These are phyloP conservation scores for Xestobium rufovillosum DNA, from an alignment of 2,888 invertebrate genomes.

Conservation along the genomic window DNA sequence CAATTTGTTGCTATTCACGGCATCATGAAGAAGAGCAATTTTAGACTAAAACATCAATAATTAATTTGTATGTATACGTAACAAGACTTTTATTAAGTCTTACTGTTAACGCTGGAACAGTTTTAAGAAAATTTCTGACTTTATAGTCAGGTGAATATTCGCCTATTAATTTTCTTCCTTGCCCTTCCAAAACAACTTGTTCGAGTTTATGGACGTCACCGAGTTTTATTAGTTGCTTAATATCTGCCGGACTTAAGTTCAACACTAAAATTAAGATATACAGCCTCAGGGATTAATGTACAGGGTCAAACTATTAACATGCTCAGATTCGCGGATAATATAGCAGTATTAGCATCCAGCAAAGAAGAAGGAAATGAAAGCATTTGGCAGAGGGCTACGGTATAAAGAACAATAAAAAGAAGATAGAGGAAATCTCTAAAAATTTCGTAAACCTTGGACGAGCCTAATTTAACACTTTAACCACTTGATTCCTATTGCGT, in stretches of 20 bases:
- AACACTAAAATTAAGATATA: slow-evolving; percentile 37
- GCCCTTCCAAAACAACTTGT: slow-evolving; percentile 59
- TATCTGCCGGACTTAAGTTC: slow-evolving; percentile 47
- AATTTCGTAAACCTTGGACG: too few relatives aligned
- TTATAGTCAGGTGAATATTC: slow-evolving; percentile 55
- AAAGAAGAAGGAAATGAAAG: too few relatives aligned
- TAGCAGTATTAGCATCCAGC: too few relatives aligned
- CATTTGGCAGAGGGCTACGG: too few relatives aligned
- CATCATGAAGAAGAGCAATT: slow-evolving; percentile 68
- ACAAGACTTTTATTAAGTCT: slow-evolving; percentile 22
- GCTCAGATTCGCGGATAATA: too few relatives aligned
- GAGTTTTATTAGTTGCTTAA: slow-evolving; percentile 50
- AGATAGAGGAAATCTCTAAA: too few relatives aligned
- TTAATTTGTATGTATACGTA: too few relatives aligned
- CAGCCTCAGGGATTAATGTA: slow-evolving; percentile 3
- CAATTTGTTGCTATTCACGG: slow-evolving; percentile 66
- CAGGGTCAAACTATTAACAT: too few relatives aligned
- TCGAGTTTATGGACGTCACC: slow-evolving; percentile 62
- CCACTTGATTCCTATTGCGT: too few relatives aligned
- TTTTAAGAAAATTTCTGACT: slow-evolving; percentile 57
- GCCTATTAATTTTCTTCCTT: slow-evolving; percentile 58
- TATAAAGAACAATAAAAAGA: slow-evolving; percentile 1
- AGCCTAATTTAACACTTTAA: too few relatives aligned
- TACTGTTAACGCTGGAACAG: slow-evolving; percentile 62
- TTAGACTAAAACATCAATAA: slow-evolving; percentile 53